Conservation (phyloP, 2,888 invertebrate genomes). For the Pheosia gnoma region DNA sequence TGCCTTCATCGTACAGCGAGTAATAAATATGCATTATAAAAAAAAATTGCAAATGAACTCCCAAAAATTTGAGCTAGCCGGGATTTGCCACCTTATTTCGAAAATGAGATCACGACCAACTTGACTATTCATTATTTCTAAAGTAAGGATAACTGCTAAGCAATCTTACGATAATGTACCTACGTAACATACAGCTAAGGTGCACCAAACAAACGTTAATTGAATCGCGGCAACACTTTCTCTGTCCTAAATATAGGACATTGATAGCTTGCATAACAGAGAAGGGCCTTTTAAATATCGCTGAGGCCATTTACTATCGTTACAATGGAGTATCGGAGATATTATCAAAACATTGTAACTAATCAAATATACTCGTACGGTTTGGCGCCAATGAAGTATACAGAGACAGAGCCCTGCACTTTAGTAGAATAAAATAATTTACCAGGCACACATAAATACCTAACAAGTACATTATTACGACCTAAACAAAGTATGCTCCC, state of each 20-base stretch:
- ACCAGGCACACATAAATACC: conserved; percentile 25
- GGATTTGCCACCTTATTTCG: no score
- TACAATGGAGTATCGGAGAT: not conserved
- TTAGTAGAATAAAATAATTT: not conserved
- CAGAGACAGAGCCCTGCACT: not conserved
- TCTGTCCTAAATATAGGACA: conserved; percentile 5
- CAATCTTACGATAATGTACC: no score
- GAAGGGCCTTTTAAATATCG: conserved; percentile 4
- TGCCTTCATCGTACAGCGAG: no score
- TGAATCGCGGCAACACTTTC: conserved; percentile 2
- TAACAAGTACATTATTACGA: conserved; percentile 13
- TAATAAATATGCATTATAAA: no score
- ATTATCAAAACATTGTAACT: not conserved
- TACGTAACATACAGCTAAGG: no score
- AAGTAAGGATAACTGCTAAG: no score
- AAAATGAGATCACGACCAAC: no score
- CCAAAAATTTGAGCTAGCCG: no score
- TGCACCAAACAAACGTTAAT: not conserved
- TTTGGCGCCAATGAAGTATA: not conserved
- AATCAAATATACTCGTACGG: not conserved
- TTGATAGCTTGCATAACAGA: not conserved
- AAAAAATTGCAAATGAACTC: no score
- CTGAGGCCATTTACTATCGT: not conserved
- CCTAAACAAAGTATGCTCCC: conserved; percentile 21
- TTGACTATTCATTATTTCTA: no score